A percentile compares a stretch with the other conserved stretches of the same genome.
These are phyloP conservation scores for Mechanitis mazaeus DNA, from an alignment of 2,888 invertebrate genomes.

Conservation along the genomic window DNA sequence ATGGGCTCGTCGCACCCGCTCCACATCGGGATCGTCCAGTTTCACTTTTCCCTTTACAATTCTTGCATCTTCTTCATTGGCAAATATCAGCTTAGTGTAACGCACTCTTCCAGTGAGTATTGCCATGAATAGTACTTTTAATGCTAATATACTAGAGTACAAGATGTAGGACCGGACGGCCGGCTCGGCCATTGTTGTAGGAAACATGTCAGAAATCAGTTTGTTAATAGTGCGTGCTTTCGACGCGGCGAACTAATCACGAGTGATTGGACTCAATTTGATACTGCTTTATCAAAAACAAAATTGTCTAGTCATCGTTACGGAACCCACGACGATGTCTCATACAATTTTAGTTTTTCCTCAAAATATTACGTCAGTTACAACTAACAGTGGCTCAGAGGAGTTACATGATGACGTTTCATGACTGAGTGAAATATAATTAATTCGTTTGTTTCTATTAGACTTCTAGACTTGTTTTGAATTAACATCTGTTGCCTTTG, in stretches of 20 bases:
- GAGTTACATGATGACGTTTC: not conserved
- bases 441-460: not conserved
- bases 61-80: constrained; percentile 58
- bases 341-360: not conserved
- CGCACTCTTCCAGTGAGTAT: constrained; percentile 46
- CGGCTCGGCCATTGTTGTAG: constrained; percentile 8
- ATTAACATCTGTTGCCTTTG: too few species aligned
- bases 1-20: constrained; percentile 75
- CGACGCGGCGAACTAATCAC: not conserved
- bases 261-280: not conserved
- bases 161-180: constrained; percentile 55
- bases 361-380: not conserved
- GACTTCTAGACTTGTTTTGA: too few species aligned
- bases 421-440: not conserved
- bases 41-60: constrained; percentile 39
- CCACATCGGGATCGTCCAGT: constrained; percentile 56
- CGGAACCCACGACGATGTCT: too few species aligned
- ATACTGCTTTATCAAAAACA: not conserved
- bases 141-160: constrained; percentile 54
- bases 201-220: constrained; percentile 36
- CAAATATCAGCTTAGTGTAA: constrained; percentile 44
- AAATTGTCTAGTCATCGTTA: not conserved
- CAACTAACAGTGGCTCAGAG: not conserved
- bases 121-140: constrained; percentile 49
- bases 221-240: constrained; percentile 36